These are phyloP conservation scores for Asteroscopus sphinx DNA, from an alignment of 2,888 invertebrate genomes.

Conservation along the genomic window DNA sequence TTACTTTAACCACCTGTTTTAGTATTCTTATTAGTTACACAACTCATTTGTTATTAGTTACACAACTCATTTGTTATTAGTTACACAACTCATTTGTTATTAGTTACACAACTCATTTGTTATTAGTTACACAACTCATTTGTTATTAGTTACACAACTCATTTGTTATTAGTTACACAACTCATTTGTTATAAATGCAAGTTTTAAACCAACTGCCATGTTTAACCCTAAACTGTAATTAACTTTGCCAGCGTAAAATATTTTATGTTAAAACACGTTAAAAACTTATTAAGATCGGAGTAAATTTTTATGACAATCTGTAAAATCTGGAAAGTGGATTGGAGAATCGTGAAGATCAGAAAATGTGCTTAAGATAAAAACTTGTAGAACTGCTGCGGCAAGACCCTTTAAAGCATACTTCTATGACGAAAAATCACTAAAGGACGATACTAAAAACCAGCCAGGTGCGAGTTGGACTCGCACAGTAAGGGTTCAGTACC, in stretches of 20 bases:
- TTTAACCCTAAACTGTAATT: constrained; percentile 51
- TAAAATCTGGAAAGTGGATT: constrained; percentile 8
- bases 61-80: too few relatives aligned
- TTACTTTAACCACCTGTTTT: constrained; percentile 24
- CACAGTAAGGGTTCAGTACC: too few relatives aligned
- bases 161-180: constrained; percentile 28
- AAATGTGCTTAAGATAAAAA: too few relatives aligned
- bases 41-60: constrained; percentile 26
- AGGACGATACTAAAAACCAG: too few relatives aligned
- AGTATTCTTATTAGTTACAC: constrained; percentile 26
- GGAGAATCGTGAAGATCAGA: too few relatives aligned
- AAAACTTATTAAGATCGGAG: constrained; percentile 58
- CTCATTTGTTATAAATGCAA: constrained; percentile 23
- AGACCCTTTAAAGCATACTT: too few relatives aligned
- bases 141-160: constrained; percentile 25
- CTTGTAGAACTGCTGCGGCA: too few relatives aligned
- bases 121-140: constrained; percentile 25
- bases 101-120: too few relatives aligned
- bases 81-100: too few relatives aligned
- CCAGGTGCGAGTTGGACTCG: too few relatives aligned
- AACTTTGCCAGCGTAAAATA: constrained; percentile 61
- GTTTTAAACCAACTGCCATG: constrained; percentile 7
- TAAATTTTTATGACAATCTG: constrained; percentile 44
- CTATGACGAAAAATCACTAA: too few relatives aligned
- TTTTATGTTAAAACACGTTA: constrained; percentile 63